Conservation (phyloP, 2,888 invertebrate species). For the Ectemnius lituratus region DNA sequence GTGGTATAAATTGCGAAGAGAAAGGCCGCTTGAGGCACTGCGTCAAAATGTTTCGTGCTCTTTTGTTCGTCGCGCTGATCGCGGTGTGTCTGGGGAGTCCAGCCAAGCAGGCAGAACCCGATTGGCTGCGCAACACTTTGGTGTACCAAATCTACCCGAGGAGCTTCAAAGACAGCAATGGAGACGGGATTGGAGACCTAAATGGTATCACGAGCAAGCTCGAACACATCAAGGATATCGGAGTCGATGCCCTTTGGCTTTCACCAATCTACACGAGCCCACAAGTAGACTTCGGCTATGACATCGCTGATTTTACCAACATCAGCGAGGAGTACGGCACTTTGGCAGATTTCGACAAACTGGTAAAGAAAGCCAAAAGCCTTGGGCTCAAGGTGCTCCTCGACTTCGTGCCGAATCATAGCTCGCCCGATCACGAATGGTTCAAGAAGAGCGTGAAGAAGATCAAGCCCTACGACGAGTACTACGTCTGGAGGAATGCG, state of each 20-base stretch:
- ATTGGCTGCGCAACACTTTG: conserved; percentile 91
- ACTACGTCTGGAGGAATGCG: conserved; percentile 87
- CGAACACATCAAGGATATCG: conserved; percentile 81
- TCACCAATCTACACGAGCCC: conserved; percentile 86
- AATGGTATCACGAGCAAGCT: conserved; percentile 75
- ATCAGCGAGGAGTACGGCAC: conserved; percentile 82
- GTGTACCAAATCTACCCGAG: conserved; percentile 93
- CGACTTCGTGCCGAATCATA: conserved; percentile 82
- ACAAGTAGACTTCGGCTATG: conserved; percentile 84
- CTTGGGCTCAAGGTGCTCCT: conserved; percentile 75
- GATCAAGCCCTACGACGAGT: conserved; percentile 84
- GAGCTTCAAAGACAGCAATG: conserved; percentile 91
- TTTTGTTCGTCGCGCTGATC: conserved; percentile 11
- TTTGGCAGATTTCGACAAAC: conserved; percentile 79
- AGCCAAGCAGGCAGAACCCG: conserved; percentile 60
- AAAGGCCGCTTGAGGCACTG: background rate
- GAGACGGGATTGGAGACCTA: conserved; percentile 68
- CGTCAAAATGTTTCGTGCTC: conserved; percentile 17
- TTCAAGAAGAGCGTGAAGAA: conserved; percentile 84
- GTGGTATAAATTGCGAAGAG: background rate
- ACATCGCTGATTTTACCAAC: conserved; percentile 80
- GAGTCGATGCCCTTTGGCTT: conserved; percentile 84
- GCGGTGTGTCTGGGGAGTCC: conserved; percentile 1
- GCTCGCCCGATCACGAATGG: conserved; percentile 89
- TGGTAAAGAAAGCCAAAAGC: conserved; percentile 75